Percentiles rank a stretch among this genome's conserved stretches.
These are phyloP conservation scores for Pyrocephalus nanus DNA, from an alignment of 2,797 vertebrate genomes.

Conservation along the genomic window DNA sequence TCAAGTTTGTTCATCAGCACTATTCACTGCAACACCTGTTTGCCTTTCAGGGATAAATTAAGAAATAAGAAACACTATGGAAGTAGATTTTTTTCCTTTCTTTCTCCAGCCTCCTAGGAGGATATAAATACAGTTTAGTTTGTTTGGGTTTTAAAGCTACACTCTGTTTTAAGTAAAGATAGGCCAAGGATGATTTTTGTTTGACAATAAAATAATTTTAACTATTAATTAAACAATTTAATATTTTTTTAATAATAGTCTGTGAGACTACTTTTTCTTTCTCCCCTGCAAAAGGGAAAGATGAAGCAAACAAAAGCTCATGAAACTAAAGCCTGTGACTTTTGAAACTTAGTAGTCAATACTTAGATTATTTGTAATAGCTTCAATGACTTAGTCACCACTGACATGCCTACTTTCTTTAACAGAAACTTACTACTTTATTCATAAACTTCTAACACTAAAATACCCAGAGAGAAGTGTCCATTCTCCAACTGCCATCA, in stretches of 20 bases:
- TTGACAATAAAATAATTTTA: background rate
- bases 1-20: background rate
- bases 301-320: background rate
- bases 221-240: background rate
- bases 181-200: background rate
- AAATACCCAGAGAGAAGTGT: background rate
- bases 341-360: background rate
- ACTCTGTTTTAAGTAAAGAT: background rate
- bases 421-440: background rate
- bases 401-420: background rate
- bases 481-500: background rate
- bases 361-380: background rate
- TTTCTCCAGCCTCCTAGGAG: background rate
- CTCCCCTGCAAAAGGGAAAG: rapidly evolving
- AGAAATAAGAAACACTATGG: background rate
- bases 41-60: background rate
- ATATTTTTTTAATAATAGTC: background rate
- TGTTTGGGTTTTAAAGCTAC: background rate
- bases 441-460: background rate
- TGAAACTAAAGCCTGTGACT: background rate
- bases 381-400: background rate
- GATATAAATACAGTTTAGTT: background rate
- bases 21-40: background rate
- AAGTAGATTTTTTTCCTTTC: background rate
- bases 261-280: background rate